These are phyloP conservation scores for Leptinotarsa undecemlineata DNA, from an alignment of 1,140 invertebrate species.

Conservation along the genomic window DNA sequence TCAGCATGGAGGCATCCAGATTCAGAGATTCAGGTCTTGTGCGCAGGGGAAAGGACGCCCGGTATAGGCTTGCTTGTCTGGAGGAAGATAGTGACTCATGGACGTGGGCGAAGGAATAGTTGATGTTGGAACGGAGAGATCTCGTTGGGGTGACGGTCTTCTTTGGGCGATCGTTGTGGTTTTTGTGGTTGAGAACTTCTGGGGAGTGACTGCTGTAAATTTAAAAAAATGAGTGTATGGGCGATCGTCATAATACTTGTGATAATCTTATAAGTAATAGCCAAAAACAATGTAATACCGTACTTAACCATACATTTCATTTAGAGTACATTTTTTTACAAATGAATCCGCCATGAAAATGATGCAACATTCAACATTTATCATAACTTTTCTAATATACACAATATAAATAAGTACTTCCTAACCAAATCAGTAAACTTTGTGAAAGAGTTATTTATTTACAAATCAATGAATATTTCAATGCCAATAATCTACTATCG, in stretches of 20 bases:
- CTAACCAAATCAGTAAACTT: too few species aligned
- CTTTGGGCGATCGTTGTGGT: slow-evolving; percentile 30
- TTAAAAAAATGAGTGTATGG: background rate
- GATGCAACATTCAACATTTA: too few species aligned
- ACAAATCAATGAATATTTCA: too few species aligned
- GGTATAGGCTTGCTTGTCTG: slow-evolving; percentile 43
- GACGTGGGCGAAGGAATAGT: slow-evolving; percentile 46
- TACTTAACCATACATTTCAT: too few species aligned
- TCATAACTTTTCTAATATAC: too few species aligned
- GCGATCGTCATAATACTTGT: too few species aligned
- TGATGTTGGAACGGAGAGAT: slow-evolving; percentile 38
- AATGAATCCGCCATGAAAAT: too few species aligned
- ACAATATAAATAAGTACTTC: too few species aligned
- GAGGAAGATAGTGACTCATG: slow-evolving; percentile 38
- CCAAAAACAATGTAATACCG: too few species aligned
- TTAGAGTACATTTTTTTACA: too few species aligned
- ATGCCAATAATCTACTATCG: too few species aligned
- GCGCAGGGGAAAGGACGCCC: slow-evolving; percentile 41
- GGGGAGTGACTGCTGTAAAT: slow-evolving; percentile 34
- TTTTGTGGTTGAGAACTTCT: slow-evolving; percentile 31
- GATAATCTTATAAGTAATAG: background rate
- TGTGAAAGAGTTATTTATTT: too few species aligned
- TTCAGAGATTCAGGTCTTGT: slow-evolving; percentile 47
- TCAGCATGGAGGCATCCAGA: slow-evolving; percentile 49
- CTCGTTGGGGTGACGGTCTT: slow-evolving; percentile 14